phyloP scores from a whole-genome alignment of 2,888 invertebrate species.

The Hydraecia micacea region DNA sequence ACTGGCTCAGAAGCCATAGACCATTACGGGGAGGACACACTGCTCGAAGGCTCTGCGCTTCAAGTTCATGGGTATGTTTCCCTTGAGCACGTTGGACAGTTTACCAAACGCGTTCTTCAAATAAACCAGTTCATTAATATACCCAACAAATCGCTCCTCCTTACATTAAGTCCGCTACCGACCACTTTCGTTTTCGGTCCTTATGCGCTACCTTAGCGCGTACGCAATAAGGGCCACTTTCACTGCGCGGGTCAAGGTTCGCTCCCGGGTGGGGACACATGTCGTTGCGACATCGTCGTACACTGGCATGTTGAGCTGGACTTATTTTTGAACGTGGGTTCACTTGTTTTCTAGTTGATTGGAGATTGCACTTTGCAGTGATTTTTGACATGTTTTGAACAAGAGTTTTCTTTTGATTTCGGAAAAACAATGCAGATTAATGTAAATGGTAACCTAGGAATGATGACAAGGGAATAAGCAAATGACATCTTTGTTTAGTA shows the following conservation, averaged over 20 bases:
- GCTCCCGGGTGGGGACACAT: slow-evolving; percentile 47
- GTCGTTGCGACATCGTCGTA: slow-evolving; percentile 44
- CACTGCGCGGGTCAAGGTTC: slow-evolving; percentile 66
- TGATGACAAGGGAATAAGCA: background rate
- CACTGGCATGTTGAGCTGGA: slow-evolving; percentile 20
- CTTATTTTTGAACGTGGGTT: slow-evolving; percentile 1
- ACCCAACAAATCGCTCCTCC: slow-evolving; percentile 23
- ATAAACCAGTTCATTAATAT: too few species aligned
- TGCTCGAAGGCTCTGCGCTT: too few species aligned
- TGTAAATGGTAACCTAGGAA: background rate
- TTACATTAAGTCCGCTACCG: slow-evolving; percentile 21
- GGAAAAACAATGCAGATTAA: background rate
- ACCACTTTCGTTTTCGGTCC: slow-evolving; percentile 61
- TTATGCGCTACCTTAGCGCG: slow-evolving; percentile 42
- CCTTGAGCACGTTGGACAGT: too few species aligned
- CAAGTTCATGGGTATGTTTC: too few species aligned
- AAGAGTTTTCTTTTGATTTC: background rate
- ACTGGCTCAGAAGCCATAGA: too few species aligned
- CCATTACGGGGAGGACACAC: too few species aligned
- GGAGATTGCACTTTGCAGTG: background rate
- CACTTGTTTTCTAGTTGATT: background rate
- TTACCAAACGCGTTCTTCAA: too few species aligned
- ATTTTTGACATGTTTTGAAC: background rate
- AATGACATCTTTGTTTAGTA: too few species aligned
- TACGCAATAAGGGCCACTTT: slow-evolving; percentile 66